A percentile compares a stretch with the other conserved stretches of the same genome.
Conservation (phyloP, 2,113 vertebrate species). For the Columbina picui region DNA sequence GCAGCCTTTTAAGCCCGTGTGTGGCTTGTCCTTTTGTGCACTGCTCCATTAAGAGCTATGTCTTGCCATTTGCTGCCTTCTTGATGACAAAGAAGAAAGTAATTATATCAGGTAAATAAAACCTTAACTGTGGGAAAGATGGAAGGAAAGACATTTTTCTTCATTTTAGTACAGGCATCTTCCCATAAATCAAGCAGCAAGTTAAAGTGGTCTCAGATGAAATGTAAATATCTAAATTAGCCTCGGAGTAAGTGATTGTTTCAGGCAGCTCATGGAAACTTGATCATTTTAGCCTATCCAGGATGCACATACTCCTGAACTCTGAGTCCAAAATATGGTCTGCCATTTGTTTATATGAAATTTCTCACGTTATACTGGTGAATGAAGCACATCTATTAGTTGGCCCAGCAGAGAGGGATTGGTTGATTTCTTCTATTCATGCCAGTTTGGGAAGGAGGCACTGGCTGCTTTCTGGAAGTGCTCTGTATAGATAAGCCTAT, state of each 20-base stretch:
- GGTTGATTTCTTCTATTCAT: background rate
- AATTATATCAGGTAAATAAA: background rate
- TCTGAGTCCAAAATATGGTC: background rate
- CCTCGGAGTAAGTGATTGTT: background rate
- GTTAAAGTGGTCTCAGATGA: background rate
- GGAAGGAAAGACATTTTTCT: background rate
- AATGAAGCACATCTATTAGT: background rate
- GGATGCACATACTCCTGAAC: background rate
- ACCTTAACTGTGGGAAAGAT: background rate
- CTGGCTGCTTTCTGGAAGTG: background rate
- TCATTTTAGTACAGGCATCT: background rate
- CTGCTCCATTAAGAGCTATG: background rate
- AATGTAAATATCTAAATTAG: background rate
- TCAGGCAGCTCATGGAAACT: background rate
- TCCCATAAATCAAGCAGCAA: background rate
- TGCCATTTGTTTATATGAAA: background rate
- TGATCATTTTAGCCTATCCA: background rate
- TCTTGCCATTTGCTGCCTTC: background rate
- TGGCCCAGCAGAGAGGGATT: background rate
- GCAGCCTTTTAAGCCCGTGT: accelerated
- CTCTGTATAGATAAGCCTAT: background rate
- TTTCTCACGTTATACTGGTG: background rate
- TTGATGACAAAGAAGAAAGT: background rate
- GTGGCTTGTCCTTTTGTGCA: background rate
- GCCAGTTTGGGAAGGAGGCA: background rate